Evolutionary conservation across 2,888 invertebrate genomes (phyloP), one percentile per base, ranked within the genome.

Genomic region (Peribatodes rhomboidaria): DNA sequence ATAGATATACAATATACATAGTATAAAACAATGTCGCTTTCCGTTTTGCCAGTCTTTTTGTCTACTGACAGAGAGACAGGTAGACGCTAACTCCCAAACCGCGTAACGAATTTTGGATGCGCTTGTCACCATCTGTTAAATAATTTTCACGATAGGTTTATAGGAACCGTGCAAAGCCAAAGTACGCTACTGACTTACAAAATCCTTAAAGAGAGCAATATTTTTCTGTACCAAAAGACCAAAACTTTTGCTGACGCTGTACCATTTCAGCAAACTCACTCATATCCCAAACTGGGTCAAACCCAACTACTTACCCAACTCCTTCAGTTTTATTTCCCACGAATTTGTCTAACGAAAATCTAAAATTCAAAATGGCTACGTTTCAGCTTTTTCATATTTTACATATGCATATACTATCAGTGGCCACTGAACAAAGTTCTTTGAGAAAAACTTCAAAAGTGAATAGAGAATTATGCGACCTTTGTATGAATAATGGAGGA

Each of bases 401-500:
- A 49, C 66, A 68, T 58, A 63, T 66, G 62, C 66, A 66, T 63
- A 42, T 44, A 59, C 57, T 44, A 55, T 59, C 59, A 47, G 62
- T 64, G 58, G 37, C 52, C 62, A 39, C 46, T 44, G 53, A 50
- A 59, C 59, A 59, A 63, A 71, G 50, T 67, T 68, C 64, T 60
- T 47, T 61, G 61, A 47, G 64, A 76, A 76, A 79, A 78, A 75
- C 64, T 71, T 69, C 64, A 68, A 75, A 75, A 76, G 75, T 74
- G 77, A 80, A 79, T 77, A 71, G 54, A 71, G 65, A 74, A 79
- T 77, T 69, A 73, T 72, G 33, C 39, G 37, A 70, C 59, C 70
- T 68, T 59, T 72, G 60, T 69, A 80, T 82, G 77, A 78, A 74
- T 81, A 74, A 80, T 80, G 70, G 55, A 69, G 52, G 39, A 65